phyloP scores from a whole-genome alignment of 1,140 invertebrate genomes.

The Branchinecta lynchi region DNA sequence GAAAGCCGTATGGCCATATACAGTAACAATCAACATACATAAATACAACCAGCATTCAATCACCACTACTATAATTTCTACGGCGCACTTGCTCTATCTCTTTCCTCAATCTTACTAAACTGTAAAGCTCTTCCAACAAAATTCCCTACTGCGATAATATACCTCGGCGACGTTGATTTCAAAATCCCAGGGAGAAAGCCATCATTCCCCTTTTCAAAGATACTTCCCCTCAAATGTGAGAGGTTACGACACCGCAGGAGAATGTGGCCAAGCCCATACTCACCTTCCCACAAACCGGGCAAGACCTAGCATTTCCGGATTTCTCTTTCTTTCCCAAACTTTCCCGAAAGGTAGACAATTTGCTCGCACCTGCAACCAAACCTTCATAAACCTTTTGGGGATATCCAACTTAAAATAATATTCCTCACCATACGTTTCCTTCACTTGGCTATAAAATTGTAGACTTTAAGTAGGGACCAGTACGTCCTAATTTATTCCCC shows the following conservation, averaged over 20 bases:
- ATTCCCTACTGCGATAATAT: neutral
- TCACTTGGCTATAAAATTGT: neutral
- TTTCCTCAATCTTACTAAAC: neutral
- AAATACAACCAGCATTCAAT: too few relatives aligned
- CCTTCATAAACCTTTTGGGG: neutral
- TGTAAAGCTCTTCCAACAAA: neutral
- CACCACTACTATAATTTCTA: too few relatives aligned
- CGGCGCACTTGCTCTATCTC: too few relatives aligned
- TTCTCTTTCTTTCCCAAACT: neutral
- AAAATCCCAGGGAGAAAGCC: neutral
- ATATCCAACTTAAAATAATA: slow-evolving; percentile 8
- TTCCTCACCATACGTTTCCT: neutral
- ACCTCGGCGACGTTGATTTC: neutral
- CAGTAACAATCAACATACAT: too few relatives aligned
- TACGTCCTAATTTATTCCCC: too few relatives aligned
- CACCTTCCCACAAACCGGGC: neutral
- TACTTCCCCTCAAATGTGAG: neutral
- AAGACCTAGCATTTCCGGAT: neutral
- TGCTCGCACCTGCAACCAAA: slow-evolving; percentile 2
- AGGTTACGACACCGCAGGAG: neutral
- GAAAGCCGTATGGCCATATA: too few relatives aligned
- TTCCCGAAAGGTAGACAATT: neutral
- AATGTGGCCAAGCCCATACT: neutral
- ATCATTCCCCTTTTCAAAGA: neutral
- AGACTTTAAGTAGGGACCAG: neutral